Percentiles rank a stretch among this genome's conserved stretches.
Evolutionary conservation across 2,888 invertebrate species (phyloP).

Genomic region (Diarsia dahlii): DNA sequence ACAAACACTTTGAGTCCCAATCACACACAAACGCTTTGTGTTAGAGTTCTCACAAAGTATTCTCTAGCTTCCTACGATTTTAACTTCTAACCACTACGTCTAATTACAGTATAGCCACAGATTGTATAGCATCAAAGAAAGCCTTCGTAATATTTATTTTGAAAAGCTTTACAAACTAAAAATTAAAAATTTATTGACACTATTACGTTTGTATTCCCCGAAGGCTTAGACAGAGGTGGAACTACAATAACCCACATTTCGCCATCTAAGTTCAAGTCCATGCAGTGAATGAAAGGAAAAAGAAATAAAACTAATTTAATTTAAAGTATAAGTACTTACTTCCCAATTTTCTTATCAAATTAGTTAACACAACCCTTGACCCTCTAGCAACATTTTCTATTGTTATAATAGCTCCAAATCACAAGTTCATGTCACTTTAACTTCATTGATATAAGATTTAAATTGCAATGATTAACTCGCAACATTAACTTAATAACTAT

Average conservation of each 20-base stretch:
- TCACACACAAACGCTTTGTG: background rate
- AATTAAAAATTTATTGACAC: background rate
- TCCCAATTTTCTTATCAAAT: conserved; percentile 5
- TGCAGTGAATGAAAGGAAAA: background rate
- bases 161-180: background rate
- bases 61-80: background rate
- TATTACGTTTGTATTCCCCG: rapidly evolving
- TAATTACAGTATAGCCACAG: no score
- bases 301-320: background rate
- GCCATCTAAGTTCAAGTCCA: background rate
- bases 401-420: conserved; percentile 30
- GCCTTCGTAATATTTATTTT: no score
- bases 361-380: conserved; percentile 44
- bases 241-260: background rate
- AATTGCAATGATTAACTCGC: background rate
- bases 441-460: background rate
- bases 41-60: background rate
- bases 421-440: background rate
- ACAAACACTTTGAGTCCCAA: background rate
- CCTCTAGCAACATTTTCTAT: conserved; percentile 54
- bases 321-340: background rate
- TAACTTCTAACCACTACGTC: background rate
- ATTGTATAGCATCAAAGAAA: no score
- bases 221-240: background rate
- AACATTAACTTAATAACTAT: background rate